These are phyloP conservation scores for Drosophila borealis DNA, from an alignment of 2,888 invertebrate genomes.

Conservation along the genomic window DNA sequence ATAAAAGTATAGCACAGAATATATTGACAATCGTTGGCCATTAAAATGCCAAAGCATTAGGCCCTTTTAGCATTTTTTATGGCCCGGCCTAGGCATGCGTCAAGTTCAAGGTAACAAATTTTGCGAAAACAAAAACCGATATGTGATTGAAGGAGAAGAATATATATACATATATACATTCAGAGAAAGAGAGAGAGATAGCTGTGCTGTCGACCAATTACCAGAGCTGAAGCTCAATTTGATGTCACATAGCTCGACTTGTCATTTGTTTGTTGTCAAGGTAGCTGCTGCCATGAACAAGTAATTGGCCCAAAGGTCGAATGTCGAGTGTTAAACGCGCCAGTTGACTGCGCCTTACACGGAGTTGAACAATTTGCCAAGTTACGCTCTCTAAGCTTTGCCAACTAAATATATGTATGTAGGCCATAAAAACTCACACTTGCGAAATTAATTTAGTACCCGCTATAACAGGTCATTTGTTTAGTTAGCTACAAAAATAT, in stretches of 20 bases:
- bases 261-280: conserved; percentile 13
- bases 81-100: conserved; percentile 41
- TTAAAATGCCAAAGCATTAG: conserved; percentile 65
- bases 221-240: conserved; percentile 21
- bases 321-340: conserved; percentile 7
- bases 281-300: neutral
- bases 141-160: conserved; percentile 3
- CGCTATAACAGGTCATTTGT: conserved; percentile 31
- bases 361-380: conserved; percentile 8
- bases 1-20: conserved; percentile 49
- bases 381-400: conserved; percentile 8
- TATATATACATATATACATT: neutral
- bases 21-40: conserved; percentile 73
- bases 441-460: conserved; percentile 7
- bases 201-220: conserved; percentile 30
- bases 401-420: conserved; percentile 5
- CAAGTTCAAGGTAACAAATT: conserved; percentile 72
- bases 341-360: conserved; percentile 6
- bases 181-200: too few species aligned
- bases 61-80: conserved; percentile 47
- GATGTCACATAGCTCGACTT: conserved; percentile 18
- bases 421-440: conserved; percentile 1
- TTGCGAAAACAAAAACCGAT: conserved; percentile 9
- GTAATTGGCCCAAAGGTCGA: conserved; percentile 29
- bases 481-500: conserved; percentile 27